These are phyloP conservation scores for Azemiops feae DNA, from an alignment of 2,113 vertebrate species.

Conservation along the genomic window DNA sequence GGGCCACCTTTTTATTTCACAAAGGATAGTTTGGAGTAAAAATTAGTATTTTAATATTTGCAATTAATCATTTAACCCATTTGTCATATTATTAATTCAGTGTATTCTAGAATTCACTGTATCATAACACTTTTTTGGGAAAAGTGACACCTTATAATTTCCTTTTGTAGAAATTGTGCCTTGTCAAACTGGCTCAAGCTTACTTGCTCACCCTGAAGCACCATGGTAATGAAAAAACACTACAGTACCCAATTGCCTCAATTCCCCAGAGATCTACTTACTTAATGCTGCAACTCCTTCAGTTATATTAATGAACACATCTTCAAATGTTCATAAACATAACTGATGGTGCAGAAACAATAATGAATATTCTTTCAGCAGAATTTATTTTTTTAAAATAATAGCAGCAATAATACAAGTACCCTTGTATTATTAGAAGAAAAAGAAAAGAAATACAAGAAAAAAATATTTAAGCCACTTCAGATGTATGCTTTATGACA, in stretches of 20 bases:
- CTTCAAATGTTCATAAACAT: background rate
- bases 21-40: background rate
- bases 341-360: background rate
- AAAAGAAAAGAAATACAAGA: too few species aligned
- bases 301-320: background rate
- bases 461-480: background rate
- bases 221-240: conserved; percentile 21
- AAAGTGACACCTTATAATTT: background rate
- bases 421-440: too few species aligned
- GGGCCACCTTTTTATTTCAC: background rate
- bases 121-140: background rate
- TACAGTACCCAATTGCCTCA: conserved; percentile 11
- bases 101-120: background rate
- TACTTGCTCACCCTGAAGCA: background rate
- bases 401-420: background rate
- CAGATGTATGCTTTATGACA: background rate
- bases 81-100: background rate
- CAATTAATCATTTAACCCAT: background rate
- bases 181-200: background rate
- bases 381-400: background rate
- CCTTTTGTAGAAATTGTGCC: background rate
- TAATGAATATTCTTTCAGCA: background rate
- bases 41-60: background rate
- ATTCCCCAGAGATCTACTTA: background rate
- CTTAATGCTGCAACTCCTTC: conserved; percentile 3